Base-by-base conservation (phyloP, 2,888 invertebrate species). In the Eudasyphora cyanicolor region DNA sequence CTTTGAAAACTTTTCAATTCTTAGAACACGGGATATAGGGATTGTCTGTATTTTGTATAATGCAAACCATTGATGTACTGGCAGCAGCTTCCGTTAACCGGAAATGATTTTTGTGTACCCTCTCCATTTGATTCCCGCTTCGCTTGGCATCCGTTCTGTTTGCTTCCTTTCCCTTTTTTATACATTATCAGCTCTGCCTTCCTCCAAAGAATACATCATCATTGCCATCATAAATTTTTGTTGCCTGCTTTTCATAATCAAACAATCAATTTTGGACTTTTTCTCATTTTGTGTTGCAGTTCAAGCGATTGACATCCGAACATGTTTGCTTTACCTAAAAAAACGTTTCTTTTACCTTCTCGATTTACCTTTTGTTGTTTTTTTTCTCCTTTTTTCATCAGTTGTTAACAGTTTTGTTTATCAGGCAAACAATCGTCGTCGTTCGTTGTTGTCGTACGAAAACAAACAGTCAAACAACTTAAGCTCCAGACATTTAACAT, bases 321-420 rank as follows among this genome's bases (percentile, higher is more conserved):
- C 57, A 57, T 14, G 27, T 24, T n/a, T n/a, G n/a, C n/a, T 57
- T 57, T 27, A 57, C 24, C 2, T 45, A 24, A 57, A 64, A 57
- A 35, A 57, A 14, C 27, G 51, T 57, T 57, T 57, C 57, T 24
- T 14, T 42, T 67, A 10, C 10, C 27, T 7, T 57, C 24, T 64
- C 38, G 12, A 60, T 67, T 38, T 76, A 67, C 35, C 21, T 42
- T 38, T 49, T 29, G 32, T 24, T 74, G 32, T 73, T n/a, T 42
- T 19, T 51, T 54, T 38, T 74, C 45, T 27, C 49, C 45, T 67
- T 71, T 70, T 45, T 64, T 70, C 70, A 32, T 49, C 21, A 45
- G 49, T 71, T 79, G 76, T 82, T 42, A 82, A 82, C 75, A 79
- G 69, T 42, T 60, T 79, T 76, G 79, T 79, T 79, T 82, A 76